These are phyloP conservation scores for Pyrrhura leucotis DNA, from an alignment of 2,797 vertebrate species.

Conservation along the genomic window DNA sequence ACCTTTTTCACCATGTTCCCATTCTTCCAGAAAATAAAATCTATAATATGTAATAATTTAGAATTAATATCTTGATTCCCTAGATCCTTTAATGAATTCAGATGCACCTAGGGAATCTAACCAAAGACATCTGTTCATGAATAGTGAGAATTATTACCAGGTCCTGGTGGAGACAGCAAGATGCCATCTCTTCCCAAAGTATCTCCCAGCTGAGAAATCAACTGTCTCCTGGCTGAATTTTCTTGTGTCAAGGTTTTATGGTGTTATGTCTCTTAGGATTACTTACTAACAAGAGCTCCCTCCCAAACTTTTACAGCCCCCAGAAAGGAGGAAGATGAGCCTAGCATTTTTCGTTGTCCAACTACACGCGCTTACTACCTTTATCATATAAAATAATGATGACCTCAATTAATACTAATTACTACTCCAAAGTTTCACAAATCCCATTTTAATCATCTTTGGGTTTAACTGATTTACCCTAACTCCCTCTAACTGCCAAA, in stretches of 20 bases:
- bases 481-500: constrained; percentile 70
- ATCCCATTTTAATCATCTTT: constrained; percentile 73
- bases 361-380: background rate
- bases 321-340: background rate
- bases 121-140: constrained; percentile 85
- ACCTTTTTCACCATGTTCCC: constrained; percentile 53
- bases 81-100: constrained; percentile 82
- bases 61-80: constrained; percentile 82
- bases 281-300: constrained; percentile 68
- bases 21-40: constrained; percentile 76
- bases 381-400: constrained; percentile 52
- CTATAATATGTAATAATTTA: constrained; percentile 82
- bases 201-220: constrained; percentile 83
- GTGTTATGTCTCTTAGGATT: constrained; percentile 54
- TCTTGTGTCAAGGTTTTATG: constrained; percentile 69
- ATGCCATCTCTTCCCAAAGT: constrained; percentile 80
- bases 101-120: constrained; percentile 80
- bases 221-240: constrained; percentile 74
- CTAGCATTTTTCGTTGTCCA: constrained; percentile 1
- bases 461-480: constrained; percentile 65
- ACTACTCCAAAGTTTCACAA: constrained; percentile 72
- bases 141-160: constrained; percentile 83
- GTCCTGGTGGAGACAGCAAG: constrained; percentile 78
- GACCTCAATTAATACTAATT: constrained; percentile 71
- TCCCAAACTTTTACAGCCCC: constrained; percentile 34